These are phyloP conservation scores for Lacerta agilis DNA, from an alignment of 2,797 vertebrate species.

Conservation along the genomic window DNA sequence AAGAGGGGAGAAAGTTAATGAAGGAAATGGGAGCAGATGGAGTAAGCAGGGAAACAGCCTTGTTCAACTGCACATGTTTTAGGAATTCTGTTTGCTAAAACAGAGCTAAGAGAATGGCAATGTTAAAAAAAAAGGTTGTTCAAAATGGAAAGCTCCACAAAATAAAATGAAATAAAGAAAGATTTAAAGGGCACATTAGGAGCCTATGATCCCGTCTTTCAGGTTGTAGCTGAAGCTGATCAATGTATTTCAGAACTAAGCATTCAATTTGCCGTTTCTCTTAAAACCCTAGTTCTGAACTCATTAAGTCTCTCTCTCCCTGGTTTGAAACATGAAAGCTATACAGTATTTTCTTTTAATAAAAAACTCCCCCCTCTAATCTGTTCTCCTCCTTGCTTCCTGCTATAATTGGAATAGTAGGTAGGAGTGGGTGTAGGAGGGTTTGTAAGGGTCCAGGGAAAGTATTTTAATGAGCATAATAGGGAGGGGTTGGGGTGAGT, in stretches of 20 bases:
- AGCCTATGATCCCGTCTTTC: not conserved
- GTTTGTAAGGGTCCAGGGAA: constrained; percentile 32
- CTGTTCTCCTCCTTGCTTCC: not conserved
- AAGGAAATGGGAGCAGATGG: not conserved
- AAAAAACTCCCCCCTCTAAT: not conserved
- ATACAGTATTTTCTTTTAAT: constrained; percentile 62
- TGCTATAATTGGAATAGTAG: constrained; percentile 55
- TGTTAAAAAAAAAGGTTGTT: not conserved
- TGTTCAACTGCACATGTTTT: not conserved
- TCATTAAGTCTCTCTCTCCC: not conserved
- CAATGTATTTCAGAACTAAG: not conserved
- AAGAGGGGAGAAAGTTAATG: not conserved
- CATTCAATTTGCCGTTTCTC: not conserved
- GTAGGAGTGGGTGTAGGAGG: constrained; percentile 48
- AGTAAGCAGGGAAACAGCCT: not conserved
- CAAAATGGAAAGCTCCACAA: not conserved
- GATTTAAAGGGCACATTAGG: rapidly evolving
- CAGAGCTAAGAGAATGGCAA: not conserved
- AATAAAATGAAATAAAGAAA: not conserved
- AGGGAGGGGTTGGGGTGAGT: not conserved
- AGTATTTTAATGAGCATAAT: constrained; percentile 64
- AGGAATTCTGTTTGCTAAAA: constrained; percentile 11
- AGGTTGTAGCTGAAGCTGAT: not conserved
- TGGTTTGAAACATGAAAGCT: not conserved
- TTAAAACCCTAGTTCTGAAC: not conserved